Evolutionary conservation across 2,888 invertebrate species (phyloP).

Genomic region (Anorthoa munda): DNA sequence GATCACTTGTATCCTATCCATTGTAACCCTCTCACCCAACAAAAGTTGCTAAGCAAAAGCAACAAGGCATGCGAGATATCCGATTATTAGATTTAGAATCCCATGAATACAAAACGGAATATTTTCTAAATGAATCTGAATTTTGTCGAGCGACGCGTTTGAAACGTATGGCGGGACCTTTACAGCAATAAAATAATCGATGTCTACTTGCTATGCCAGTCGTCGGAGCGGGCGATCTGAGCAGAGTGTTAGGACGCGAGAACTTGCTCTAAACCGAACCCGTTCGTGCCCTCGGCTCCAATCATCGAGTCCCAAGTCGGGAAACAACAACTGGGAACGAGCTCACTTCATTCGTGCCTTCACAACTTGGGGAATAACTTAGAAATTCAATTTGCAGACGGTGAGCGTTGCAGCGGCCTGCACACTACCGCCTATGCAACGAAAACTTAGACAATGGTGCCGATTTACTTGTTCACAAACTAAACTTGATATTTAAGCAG

Average conservation of each 20-base stretch:
- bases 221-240: conserved; percentile 43
- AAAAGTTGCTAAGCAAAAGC: conserved; percentile 11
- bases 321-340: conserved; percentile 84
- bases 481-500: neutral
- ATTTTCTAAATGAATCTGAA: conserved; percentile 22
- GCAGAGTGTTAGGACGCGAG: conserved; percentile 62
- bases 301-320: conserved; percentile 76
- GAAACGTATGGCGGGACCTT: conserved; percentile 40
- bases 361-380: conserved; percentile 86
- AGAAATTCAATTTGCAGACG: conserved; percentile 87
- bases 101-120: conserved; percentile 29
- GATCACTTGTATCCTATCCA: neutral
- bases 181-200: conserved; percentile 62
- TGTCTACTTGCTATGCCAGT: conserved; percentile 52
- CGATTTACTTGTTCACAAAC: neutral
- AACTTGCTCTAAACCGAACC: conserved; percentile 72
- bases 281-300: conserved; percentile 75
- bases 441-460: conserved; percentile 68
- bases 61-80: neutral
- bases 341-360: conserved; percentile 85
- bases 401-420: conserved; percentile 76
- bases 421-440: conserved; percentile 69
- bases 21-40: neutral
- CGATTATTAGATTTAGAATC: conserved; percentile 39
- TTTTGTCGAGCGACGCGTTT: conserved; percentile 4